Evolutionary conservation across 2,797 vertebrate genomes (phyloP), one percentile per base, ranked within the genome.

Genomic region (Hemibagrus guttatus): DNA sequence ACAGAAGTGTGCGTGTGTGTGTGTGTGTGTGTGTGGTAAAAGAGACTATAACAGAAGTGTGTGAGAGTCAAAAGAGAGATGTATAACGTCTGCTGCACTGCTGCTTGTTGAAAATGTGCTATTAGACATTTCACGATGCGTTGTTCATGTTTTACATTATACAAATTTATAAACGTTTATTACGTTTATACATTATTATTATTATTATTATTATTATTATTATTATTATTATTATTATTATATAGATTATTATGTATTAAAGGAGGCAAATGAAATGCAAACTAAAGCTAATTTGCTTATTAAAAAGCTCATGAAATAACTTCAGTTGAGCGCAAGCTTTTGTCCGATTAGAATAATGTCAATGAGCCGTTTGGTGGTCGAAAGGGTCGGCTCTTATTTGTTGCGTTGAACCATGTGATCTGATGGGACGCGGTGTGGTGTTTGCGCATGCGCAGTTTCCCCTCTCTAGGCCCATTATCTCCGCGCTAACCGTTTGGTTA

Each of bases 381-480:
- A 78, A 58, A 58, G 28, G 13, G 28, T 78, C 75, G 75, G 4
- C 2, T 63, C 39, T 46, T 63, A 9, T 81, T 46, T 4, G 13
- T 9, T 19, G 52, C 14, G 23, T 12, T n/a, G 12, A 68, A 68
- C 17, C 26, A 68, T n/a, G 17, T 28, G 46, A 83, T 1, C 28
- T 31, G 81, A 68, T 14, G 16, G 71, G 39, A 46, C 26, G 46
- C 74, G 26, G 28, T 2, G 5, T 76, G n/a, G 3, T 0, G 68
- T 39, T 2, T 66, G 68, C 66, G 52, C 84, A 59, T 81, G 85
- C 78, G 78, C 78, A 69, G 49, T 69, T 28, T 0, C 7, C 31
- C 64, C n/a, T 8, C 21, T 35, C 6, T 64, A 42, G 74, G 42
- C 68, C 61, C 17, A 8, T 46, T 39, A 63, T 14, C 58, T 86